Evolutionary conservation across 2,888 invertebrate genomes (phyloP).

Genomic region (Anthophora plumipes): DNA sequence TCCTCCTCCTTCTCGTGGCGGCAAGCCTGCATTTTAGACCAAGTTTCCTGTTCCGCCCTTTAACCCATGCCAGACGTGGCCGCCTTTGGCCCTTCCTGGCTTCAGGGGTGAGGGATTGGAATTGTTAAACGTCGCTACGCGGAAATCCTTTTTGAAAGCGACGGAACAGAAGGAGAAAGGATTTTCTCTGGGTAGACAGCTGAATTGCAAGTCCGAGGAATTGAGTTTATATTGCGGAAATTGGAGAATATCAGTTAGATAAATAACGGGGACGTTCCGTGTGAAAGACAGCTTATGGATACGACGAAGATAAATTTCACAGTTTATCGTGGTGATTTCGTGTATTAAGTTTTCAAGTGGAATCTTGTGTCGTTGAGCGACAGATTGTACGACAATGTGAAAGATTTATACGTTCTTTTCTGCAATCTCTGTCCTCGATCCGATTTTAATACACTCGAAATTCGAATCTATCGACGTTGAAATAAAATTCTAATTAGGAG

Average conservation of each 20-base stretch:
- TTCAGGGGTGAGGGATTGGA: not conserved
- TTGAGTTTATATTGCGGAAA: not conserved
- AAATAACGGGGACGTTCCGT: not conserved
- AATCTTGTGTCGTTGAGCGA: too few relatives aligned
- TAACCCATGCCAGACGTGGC: slow-evolving; percentile 16
- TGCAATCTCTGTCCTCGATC: too few relatives aligned
- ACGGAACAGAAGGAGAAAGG: slow-evolving; percentile 2
- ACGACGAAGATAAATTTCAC: too few relatives aligned
- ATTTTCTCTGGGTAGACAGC: not conserved
- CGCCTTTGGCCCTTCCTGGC: slow-evolving; percentile 3
- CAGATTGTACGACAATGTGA: too few relatives aligned
- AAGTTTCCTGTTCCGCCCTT: slow-evolving; percentile 46
- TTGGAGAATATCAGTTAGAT: not conserved
- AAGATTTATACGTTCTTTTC: too few relatives aligned
- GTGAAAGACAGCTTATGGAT: not conserved
- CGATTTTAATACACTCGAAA: too few relatives aligned
- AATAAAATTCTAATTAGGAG: too few relatives aligned
- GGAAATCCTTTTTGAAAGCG: slow-evolving; percentile 6
- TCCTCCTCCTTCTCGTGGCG: slow-evolving; percentile 47
- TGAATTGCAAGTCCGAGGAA: not conserved
- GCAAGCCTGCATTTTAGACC: slow-evolving; percentile 42
- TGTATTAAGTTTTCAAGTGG: not conserved
- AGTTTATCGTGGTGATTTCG: not conserved
- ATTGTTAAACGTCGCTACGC: slow-evolving; percentile 8
- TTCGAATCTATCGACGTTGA: too few relatives aligned